A percentile compares a stretch with the other conserved stretches of the same genome.
Conservation (phyloP, 1,140 invertebrate species). For the Condylostylus longicornis region DNA sequence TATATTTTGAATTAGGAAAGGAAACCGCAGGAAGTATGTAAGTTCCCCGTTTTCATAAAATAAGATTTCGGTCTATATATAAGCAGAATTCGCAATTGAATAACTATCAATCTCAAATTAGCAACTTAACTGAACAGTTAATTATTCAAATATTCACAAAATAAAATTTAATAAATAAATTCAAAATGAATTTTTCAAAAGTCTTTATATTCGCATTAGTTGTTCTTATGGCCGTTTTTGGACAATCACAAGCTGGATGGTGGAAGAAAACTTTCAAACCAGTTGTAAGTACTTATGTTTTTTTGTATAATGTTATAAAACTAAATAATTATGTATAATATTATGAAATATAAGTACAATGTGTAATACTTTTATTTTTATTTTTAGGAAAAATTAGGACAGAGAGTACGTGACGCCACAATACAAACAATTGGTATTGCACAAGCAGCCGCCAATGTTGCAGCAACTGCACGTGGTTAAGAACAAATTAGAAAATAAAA, state of each 20-base stretch:
- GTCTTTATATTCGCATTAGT: neutral
- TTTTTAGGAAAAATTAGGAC: neutral
- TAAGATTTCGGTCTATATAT: too few species aligned
- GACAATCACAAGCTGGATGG: neutral
- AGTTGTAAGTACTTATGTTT: neutral
- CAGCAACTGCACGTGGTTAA: constrained; percentile 8
- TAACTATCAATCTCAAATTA: too few species aligned
- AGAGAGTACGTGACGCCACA: neutral
- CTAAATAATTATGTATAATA: neutral
- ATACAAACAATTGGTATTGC: neutral
- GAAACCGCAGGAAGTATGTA: too few species aligned
- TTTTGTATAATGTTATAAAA: neutral
- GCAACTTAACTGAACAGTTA: too few species aligned
- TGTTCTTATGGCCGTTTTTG: neutral
- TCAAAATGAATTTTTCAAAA: neutral
- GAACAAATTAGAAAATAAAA: neutral
- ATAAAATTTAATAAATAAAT: neutral
- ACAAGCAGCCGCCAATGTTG: neutral
- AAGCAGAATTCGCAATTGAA: too few species aligned
- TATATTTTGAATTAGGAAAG: too few species aligned
- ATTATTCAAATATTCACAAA: neutral
- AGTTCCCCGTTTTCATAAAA: too few species aligned
- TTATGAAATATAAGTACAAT: too few species aligned
- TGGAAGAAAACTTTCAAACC: neutral
- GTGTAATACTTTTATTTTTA: neutral